These are phyloP conservation scores for Apis cerana DNA, from an alignment of 1,140 invertebrate species.

Conservation along the genomic window DNA sequence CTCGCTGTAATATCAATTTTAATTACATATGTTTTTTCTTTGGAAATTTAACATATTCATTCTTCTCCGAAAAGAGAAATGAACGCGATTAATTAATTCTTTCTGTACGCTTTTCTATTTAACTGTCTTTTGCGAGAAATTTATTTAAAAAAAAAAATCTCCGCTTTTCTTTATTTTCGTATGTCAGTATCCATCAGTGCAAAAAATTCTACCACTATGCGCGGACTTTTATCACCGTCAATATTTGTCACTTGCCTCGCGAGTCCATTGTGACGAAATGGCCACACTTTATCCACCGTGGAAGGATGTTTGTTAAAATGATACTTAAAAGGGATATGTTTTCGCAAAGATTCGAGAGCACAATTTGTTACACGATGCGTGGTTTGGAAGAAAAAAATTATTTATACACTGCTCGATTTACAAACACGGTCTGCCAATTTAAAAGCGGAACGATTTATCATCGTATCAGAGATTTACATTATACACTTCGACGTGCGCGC, in stretches of 20 bases:
- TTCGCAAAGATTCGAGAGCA: constrained; percentile 5
- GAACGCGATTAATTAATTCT: background rate
- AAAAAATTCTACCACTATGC: background rate
- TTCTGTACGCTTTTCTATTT: background rate
- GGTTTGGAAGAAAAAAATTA: background rate
- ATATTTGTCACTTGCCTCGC: background rate
- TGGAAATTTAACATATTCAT: background rate
- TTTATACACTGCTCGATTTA: background rate
- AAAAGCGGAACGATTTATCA: background rate
- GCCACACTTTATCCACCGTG: constrained; percentile 19
- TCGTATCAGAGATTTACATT: background rate
- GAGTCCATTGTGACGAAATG: constrained; percentile 24
- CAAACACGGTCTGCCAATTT: background rate
- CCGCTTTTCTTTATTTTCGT: too few species aligned
- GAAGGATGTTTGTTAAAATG: constrained; percentile 23
- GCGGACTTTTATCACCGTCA: background rate
- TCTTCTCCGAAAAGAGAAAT: background rate
- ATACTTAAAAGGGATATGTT: constrained; percentile 16
- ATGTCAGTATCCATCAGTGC: background rate
- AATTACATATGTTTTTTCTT: background rate
- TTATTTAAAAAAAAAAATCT: too few species aligned
- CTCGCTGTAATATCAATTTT: background rate
- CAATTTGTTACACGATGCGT: too few species aligned
- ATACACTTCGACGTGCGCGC: background rate
- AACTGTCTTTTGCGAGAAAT: too few species aligned